Evolutionary conservation across 1,140 invertebrate genomes (phyloP), one percentile per base, ranked within the genome.

Genomic region (Trichogramma pretiosum): DNA sequence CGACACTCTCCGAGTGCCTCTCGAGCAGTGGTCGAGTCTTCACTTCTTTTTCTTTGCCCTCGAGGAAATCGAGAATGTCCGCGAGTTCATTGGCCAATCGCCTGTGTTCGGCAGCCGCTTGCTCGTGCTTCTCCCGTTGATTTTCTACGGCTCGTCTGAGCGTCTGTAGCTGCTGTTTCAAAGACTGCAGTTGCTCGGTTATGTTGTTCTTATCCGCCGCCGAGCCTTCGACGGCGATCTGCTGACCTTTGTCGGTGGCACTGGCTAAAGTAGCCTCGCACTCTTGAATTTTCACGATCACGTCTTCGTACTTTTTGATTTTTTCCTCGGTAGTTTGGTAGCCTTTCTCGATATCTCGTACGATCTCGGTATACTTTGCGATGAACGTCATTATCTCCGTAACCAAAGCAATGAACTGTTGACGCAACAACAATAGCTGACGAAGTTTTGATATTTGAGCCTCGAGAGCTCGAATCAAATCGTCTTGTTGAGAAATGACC

Each of bases 171-270:
- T 92, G 84, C 62, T 88, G 85, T 67, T 93, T 93, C 3, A 94
- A 56, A 0, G 82, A 83, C 58, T 93, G 89, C 13, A 94, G 57
- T 55, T 93, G 82, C 59, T 92, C 85, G 8, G 86, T 91, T 3
- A 94, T 83, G 56, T 83, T 82, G 59, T 93, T 92, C 50, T 85
- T 79, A 60, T 94, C 90, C 14, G 84, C 83, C 0, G 83, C 81
- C 10, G 87, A 84, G 28, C 89, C 87, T 70, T 95, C 92, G 1
- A 82, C 80, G 8, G 87, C 86, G 19, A 96, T 93, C 63, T 90
- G 87, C 61, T 90, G 86, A 1, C 89, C 92, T 69, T 93, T 94
- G 57, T 95, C 91, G 17, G 81, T 83, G 0, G 91, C 89, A 17
- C 84, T 82, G 1, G 87, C 84, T 8, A 94, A 65, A 9, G 84